Evolutionary conservation across 2,113 vertebrate species (phyloP).

Genomic region (Empidonax traillii): DNA sequence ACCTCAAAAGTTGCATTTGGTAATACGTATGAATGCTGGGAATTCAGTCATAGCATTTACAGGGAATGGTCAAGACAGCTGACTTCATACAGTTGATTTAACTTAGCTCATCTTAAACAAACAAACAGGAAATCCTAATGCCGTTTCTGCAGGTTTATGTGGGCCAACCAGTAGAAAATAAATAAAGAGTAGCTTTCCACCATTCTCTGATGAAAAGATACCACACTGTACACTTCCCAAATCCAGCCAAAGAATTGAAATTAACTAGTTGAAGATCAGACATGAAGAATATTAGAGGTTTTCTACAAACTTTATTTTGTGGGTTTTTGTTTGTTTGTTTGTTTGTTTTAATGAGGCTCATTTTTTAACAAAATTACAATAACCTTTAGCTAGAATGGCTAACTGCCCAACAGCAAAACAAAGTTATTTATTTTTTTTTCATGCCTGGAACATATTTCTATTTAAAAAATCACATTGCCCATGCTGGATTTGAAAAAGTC

Average conservation of each 20-base stretch:
- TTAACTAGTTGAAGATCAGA: background rate
- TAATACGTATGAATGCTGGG: background rate
- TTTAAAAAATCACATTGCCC: background rate
- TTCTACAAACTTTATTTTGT: background rate
- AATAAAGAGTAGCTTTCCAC: background rate
- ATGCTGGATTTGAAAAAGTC: background rate
- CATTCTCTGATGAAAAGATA: background rate
- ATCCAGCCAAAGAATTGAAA: background rate
- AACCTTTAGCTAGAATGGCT: background rate
- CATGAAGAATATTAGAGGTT: background rate
- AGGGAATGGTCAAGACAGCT: background rate
- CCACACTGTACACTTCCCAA: background rate
- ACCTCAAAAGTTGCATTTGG: background rate
- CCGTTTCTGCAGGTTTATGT: background rate
- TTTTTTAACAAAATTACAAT: background rate
- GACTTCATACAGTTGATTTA: background rate
- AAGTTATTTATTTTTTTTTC: background rate
- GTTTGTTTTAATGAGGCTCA: background rate
- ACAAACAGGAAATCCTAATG: background rate
- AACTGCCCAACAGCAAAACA: background rate
- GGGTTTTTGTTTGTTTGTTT: background rate
- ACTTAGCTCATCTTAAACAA: background rate
- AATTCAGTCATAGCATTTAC: background rate
- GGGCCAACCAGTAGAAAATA: background rate
- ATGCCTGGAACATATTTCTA: background rate